Percentiles rank a stretch among this genome's conserved stretches.
Conservation (phyloP, 2,888 invertebrate species). For the Tinea pellionella region DNA sequence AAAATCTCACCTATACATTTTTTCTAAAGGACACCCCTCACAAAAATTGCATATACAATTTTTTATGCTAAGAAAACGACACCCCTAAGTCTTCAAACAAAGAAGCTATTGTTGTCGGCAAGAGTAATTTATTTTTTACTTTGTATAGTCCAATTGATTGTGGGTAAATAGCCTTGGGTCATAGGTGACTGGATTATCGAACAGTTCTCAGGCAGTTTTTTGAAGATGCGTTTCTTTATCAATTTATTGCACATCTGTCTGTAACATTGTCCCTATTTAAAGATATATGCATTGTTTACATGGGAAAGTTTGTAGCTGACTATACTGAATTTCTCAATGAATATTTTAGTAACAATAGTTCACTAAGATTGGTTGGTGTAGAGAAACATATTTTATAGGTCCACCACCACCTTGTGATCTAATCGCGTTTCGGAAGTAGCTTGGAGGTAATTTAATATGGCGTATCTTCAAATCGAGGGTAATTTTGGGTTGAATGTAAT, state of each 20-base stretch:
- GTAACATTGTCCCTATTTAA: slow-evolving; percentile 20
- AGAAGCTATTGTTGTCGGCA: slow-evolving; percentile 55
- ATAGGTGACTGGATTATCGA: slow-evolving; percentile 49
- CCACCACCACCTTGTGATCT: no score
- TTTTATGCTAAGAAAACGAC: slow-evolving; percentile 33
- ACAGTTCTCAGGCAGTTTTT: slow-evolving; percentile 56
- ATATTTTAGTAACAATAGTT: no score
- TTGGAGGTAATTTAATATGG: no score
- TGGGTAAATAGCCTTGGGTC: slow-evolving; percentile 52
- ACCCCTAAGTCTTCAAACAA: slow-evolving; percentile 58
- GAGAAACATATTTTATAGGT: no score
- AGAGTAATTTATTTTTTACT: slow-evolving; percentile 18
- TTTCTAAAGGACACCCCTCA: slow-evolving; percentile 50
- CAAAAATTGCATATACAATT: slow-evolving; percentile 32
- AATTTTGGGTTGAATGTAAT: no score
- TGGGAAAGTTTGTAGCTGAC: slow-evolving; percentile 26
- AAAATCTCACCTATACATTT: slow-evolving; percentile 42
- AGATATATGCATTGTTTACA: slow-evolving; percentile 25
- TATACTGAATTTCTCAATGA: no score
- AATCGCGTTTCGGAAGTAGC: no score
- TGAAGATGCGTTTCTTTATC: slow-evolving; percentile 38
- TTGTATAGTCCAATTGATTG: slow-evolving; percentile 15
- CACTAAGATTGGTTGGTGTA: no score
- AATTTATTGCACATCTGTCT: slow-evolving; percentile 45
- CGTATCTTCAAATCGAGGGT: no score